These are phyloP conservation scores for Oophaga sylvatica DNA, from an alignment of 2,797 vertebrate species.

Conservation along the genomic window DNA sequence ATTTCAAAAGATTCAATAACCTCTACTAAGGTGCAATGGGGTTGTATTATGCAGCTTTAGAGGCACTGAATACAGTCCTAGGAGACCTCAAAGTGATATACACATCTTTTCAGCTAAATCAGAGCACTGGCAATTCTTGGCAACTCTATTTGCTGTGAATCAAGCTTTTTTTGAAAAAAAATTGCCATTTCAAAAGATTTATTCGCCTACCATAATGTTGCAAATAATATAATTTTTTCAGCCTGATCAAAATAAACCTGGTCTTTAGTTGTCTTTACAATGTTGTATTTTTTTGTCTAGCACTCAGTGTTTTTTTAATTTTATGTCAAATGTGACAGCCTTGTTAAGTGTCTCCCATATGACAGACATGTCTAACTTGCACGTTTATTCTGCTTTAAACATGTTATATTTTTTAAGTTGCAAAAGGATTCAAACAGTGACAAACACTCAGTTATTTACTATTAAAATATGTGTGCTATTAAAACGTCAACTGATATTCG, in stretches of 20 bases:
- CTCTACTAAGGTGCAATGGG: too few relatives aligned
- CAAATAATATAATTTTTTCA: background rate
- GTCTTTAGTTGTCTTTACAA: background rate
- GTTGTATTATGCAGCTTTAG: too few relatives aligned
- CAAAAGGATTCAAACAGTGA: constrained; percentile 34
- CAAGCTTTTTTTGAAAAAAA: too few relatives aligned
- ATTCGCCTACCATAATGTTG: background rate
- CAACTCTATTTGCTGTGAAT: too few relatives aligned
- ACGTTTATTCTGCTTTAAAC: constrained; percentile 36
- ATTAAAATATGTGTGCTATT: constrained; percentile 42
- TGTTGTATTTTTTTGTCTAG: background rate
- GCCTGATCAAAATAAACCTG: background rate
- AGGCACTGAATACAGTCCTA: too few relatives aligned
- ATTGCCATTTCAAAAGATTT: too few relatives aligned
- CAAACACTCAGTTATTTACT: constrained; percentile 38
- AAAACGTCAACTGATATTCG: constrained; percentile 23
- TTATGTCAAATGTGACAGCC: constrained; percentile 42
- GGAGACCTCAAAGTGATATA: too few relatives aligned
- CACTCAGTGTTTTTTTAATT: constrained; percentile 30
- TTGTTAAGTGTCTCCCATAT: constrained; percentile 27
- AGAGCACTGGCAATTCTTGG: too few relatives aligned
- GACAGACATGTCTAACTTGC: constrained; percentile 20
- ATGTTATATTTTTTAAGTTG: constrained; percentile 33
- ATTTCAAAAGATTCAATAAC: too few relatives aligned
- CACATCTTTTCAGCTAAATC: too few relatives aligned